These are phyloP conservation scores for Anastrepha obliqua DNA, from an alignment of 1,140 invertebrate species.

Conservation along the genomic window DNA sequence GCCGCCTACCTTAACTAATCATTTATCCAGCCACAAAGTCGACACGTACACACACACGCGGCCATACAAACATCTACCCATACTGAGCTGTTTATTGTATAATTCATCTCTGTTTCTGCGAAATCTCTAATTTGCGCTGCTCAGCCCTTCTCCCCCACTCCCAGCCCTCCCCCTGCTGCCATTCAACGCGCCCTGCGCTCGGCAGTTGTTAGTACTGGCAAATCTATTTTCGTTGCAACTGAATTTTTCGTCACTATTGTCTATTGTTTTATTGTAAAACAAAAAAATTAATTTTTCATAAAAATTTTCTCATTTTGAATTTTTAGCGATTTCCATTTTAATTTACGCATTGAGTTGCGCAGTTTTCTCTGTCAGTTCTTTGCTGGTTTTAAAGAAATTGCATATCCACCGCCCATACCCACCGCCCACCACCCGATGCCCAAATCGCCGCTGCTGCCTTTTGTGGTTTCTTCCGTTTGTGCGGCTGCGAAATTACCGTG, in stretches of 20 bases:
- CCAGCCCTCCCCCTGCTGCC: not conserved
- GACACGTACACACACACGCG: not conserved
- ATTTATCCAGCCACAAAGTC: not conserved
- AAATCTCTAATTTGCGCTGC: constrained; percentile 28
- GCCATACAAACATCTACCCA: not conserved
- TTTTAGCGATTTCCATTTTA: constrained; percentile 46
- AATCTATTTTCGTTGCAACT: constrained; percentile 14
- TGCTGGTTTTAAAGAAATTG: not conserved
- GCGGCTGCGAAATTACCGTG: not conserved
- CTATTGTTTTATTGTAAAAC: constrained; percentile 28
- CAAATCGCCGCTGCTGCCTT: not conserved
- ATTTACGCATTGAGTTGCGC: constrained; percentile 14
- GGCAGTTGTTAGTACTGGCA: not conserved
- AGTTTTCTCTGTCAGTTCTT: constrained; percentile 35
- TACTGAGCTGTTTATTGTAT: constrained; percentile 17
- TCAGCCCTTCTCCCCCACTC: not conserved
- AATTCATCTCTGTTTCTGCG: constrained; percentile 19
- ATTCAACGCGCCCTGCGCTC: no score
- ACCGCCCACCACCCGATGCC: not conserved
- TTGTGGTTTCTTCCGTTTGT: not conserved
- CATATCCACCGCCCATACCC: not conserved
- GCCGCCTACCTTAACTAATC: constrained; percentile 7
- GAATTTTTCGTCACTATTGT: constrained; percentile 29
- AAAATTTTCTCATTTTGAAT: constrained; percentile 2
- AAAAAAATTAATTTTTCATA: constrained; percentile 23